phyloP scores from a whole-genome alignment of 1,140 invertebrate genomes.

The Apis dorsata region DNA sequence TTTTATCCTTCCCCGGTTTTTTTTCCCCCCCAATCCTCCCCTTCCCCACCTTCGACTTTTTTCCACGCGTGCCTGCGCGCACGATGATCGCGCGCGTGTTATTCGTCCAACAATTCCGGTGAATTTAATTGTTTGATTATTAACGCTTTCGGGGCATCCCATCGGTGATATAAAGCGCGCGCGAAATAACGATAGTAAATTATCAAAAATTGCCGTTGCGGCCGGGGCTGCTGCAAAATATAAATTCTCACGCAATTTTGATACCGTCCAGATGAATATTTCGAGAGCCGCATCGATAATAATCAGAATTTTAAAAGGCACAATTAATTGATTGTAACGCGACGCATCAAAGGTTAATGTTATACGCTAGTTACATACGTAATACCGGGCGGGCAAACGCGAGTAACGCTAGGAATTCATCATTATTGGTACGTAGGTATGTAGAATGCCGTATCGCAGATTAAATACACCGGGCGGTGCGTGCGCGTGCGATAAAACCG shows the following conservation, averaged over 20 bases:
- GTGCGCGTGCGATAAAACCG: slow-evolving; percentile 46
- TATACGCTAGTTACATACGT: slow-evolving; percentile 35
- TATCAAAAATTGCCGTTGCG: slow-evolving; percentile 40
- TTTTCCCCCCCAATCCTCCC: not conserved
- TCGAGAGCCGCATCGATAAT: slow-evolving; percentile 40
- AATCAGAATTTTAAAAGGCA: slow-evolving; percentile 57
- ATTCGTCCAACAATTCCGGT: slow-evolving; percentile 14
- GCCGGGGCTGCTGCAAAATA: slow-evolving; percentile 12
- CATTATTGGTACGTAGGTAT: slow-evolving; percentile 56
- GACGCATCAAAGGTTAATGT: slow-evolving; percentile 56
- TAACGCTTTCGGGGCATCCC: slow-evolving; percentile 26
- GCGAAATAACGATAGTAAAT: slow-evolving; percentile 22
- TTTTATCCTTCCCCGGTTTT: slow-evolving; percentile 44
- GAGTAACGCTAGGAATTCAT: slow-evolving; percentile 62
- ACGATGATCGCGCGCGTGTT: not conserved
- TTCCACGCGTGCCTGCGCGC: too few relatives aligned
- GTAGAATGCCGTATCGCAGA: slow-evolving; percentile 58
- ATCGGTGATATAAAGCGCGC: slow-evolving; percentile 36
- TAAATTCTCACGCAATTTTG: slow-evolving; percentile 49
- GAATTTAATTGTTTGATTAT: slow-evolving; percentile 47
- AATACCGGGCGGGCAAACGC: slow-evolving; percentile 46
- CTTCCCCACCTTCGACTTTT: not conserved
- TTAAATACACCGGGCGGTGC: slow-evolving; percentile 51
- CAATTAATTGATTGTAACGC: slow-evolving; percentile 59
- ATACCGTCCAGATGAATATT: slow-evolving; percentile 53